Conservation (phyloP, 2,888 invertebrate genomes). For the Cecidostiba fungosa region DNA sequence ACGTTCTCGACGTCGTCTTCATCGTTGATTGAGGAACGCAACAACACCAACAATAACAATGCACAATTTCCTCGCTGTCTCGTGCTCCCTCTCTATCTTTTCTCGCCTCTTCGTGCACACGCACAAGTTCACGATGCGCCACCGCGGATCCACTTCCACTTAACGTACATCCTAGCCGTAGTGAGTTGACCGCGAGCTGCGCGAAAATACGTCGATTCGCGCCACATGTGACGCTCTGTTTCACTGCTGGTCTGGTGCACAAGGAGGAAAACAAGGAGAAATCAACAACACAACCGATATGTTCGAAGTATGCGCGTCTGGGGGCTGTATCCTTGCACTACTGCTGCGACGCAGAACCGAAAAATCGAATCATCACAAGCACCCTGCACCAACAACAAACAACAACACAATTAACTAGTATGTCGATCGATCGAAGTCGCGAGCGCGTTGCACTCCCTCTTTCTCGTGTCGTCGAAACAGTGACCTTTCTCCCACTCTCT, state of each 20-base stretch:
- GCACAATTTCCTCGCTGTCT: slow-evolving; percentile 1
- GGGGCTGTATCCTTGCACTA: neutral
- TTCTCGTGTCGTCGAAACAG: neutral
- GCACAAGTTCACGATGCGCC: slow-evolving; percentile 50
- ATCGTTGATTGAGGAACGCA: slow-evolving; percentile 10
- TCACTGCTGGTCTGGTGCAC: neutral
- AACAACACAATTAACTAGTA: slow-evolving; percentile 23
- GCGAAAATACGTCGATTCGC: neutral
- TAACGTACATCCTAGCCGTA: slow-evolving; percentile 48
- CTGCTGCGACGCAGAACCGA: neutral
- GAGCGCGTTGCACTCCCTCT: neutral
- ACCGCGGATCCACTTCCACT: slow-evolving; percentile 51
- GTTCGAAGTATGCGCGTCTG: slow-evolving; percentile 9
- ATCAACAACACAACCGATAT: slow-evolving; percentile 4
- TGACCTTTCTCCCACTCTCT: neutral
- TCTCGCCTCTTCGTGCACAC: neutral
- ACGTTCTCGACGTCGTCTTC: slow-evolving; percentile 14
- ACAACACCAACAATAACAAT: slow-evolving; percentile 1
- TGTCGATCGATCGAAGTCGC: neutral
- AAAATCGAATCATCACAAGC: slow-evolving; percentile 13
- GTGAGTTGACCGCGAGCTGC: slow-evolving; percentile 4
- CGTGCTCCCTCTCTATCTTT: neutral
- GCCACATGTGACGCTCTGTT: slow-evolving; percentile 43
- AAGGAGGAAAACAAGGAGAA: neutral
- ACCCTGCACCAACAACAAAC: neutral